Evolutionary conservation across 1,140 invertebrate species (phyloP).

Genomic region (Berghia stephanieae): DNA sequence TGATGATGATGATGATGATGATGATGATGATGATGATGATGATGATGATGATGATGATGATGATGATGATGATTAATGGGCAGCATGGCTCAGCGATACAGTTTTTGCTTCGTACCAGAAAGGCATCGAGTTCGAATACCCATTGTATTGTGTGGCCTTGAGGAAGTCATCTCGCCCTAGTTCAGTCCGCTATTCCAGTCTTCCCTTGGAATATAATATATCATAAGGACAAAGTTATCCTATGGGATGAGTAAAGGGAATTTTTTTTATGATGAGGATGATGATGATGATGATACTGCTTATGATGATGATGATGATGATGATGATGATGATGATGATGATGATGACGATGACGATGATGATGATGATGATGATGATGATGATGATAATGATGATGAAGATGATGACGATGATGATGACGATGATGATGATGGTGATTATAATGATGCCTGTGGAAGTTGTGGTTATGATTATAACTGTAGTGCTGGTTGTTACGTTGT

Average conservation of each 20-base stretch:
- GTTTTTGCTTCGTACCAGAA: no score
- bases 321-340: background rate
- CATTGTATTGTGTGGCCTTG: no score
- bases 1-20: background rate
- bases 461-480: background rate
- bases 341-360: conserved; percentile 3
- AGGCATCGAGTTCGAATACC: no score
- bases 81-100: no score
- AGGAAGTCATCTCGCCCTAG: no score
- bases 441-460: no score
- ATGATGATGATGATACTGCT: background rate
- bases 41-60: background rate
- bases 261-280: no score
- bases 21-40: conserved; percentile 21
- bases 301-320: background rate
- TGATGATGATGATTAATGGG: no score
- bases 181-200: no score
- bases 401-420: background rate
- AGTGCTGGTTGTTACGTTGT: background rate
- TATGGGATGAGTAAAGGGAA: no score
- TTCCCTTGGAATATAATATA: no score
- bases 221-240: no score
- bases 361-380: conserved; percentile 14
- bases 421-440: conserved; percentile 1
- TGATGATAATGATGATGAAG: background rate